These are phyloP conservation scores for Bombus huntii DNA, from an alignment of 1,140 invertebrate genomes.

Conservation along the genomic window DNA sequence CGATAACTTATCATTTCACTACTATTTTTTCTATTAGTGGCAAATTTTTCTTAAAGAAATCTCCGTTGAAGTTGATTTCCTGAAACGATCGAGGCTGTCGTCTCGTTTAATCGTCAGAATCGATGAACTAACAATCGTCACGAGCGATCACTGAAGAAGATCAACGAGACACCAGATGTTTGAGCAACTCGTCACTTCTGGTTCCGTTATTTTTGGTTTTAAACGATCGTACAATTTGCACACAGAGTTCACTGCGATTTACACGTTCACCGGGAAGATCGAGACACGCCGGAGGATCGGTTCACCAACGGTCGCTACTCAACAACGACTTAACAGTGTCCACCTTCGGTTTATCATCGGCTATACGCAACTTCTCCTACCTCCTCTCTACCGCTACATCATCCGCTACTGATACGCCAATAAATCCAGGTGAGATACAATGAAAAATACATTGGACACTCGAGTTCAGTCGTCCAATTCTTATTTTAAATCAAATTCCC, in stretches of 20 bases:
- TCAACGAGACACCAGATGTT: constrained; percentile 38
- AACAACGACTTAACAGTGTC: constrained; percentile 51
- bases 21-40: neutral
- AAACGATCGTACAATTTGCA: neutral
- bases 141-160: neutral
- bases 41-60: neutral
- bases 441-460: constrained; percentile 24
- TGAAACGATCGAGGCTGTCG: neutral
- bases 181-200: constrained; percentile 7
- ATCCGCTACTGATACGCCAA: constrained; percentile 51
- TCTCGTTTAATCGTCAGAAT: neutral
- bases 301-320: constrained; percentile 42
- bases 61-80: neutral
- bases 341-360: constrained; percentile 52
- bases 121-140: too few species aligned
- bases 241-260: neutral
- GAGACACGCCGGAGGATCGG: constrained; percentile 9
- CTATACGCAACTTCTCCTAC: constrained; percentile 43
- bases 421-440: constrained; percentile 29
- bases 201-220: constrained; percentile 1
- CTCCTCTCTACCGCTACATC: constrained; percentile 1
- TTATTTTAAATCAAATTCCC: neutral
- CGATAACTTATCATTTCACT: too few species aligned
- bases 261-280: constrained; percentile 26
- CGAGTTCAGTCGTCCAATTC: neutral